A percentile compares a stretch with the other conserved stretches of the same genome.
phyloP scores from a whole-genome alignment of 2,113 vertebrate species.

The Pedionomus torquatus region DNA sequence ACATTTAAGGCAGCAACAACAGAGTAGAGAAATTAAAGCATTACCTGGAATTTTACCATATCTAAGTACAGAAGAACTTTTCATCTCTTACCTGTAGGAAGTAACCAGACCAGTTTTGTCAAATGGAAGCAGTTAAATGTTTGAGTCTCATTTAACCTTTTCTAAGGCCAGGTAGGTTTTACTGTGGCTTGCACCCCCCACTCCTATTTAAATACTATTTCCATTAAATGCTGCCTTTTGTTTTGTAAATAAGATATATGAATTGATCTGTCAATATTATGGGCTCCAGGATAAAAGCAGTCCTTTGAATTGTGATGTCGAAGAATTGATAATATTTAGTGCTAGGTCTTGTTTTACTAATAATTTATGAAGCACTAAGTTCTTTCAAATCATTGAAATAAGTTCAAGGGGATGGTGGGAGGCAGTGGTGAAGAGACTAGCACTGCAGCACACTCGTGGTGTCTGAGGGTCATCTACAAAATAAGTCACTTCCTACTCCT shows the following conservation, averaged over 20 bases:
- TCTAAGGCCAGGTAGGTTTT: background rate
- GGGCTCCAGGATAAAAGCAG: background rate
- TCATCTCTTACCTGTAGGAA: background rate
- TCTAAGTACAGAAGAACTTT: background rate
- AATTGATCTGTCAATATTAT: background rate
- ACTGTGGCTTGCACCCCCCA: background rate
- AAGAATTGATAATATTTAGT: background rate
- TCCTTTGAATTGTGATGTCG: background rate
- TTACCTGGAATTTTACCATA: background rate
- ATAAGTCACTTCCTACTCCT: background rate
- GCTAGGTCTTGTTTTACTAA: background rate
- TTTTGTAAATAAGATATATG: background rate
- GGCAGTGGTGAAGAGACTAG: background rate
- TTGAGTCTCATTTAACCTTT: background rate
- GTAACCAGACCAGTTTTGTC: background rate
- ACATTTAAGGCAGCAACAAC: background rate
- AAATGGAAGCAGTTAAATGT: background rate
- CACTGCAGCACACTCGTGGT: background rate
- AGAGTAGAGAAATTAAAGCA: background rate
- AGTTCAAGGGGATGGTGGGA: background rate
- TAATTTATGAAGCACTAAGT: background rate
- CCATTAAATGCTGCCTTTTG: background rate
- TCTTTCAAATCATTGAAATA: background rate
- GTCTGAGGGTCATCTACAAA: background rate
- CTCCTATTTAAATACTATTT: background rate